Conservation (phyloP, 2,113 vertebrate species). For the Pogonocichla stellata region DNA sequence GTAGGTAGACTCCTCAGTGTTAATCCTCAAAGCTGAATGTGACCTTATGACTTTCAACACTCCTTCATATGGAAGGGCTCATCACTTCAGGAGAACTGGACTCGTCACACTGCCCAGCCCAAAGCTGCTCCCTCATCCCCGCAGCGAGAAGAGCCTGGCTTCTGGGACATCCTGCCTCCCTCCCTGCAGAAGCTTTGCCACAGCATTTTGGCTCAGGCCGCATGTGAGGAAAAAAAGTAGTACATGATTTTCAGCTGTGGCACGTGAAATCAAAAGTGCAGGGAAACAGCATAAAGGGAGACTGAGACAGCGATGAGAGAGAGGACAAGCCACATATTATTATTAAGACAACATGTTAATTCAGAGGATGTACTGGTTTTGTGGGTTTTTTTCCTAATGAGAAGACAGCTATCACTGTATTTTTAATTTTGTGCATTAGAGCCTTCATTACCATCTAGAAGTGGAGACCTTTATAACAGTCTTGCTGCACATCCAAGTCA, state of each 20-base stretch:
- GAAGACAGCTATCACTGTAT: background rate
- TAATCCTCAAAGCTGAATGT: background rate
- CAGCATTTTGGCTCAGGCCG: fast-evolving
- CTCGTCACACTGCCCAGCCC: background rate
- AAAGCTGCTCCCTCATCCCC: background rate
- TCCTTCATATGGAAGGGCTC: background rate
- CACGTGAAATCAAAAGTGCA: fast-evolving
- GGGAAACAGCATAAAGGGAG: background rate
- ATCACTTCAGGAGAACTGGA: background rate
- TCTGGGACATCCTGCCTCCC: background rate
- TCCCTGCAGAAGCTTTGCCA: background rate
- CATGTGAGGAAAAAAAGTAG: fast-evolving
- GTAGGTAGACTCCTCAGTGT: background rate
- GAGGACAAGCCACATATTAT: background rate
- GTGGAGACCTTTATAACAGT: background rate
- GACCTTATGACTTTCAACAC: background rate
- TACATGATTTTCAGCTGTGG: background rate
- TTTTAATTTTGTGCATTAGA: constrained; percentile 5
- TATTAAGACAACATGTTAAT: background rate
- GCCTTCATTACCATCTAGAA: background rate
- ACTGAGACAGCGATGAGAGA: background rate
- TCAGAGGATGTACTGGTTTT: background rate
- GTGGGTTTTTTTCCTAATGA: background rate
- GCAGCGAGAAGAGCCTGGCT: background rate
- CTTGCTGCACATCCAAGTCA: background rate